Evolutionary conservation across 2,797 vertebrate genomes (phyloP), one percentile per base, ranked within the genome.

Genomic region (Sebastes oblongus): DNA sequence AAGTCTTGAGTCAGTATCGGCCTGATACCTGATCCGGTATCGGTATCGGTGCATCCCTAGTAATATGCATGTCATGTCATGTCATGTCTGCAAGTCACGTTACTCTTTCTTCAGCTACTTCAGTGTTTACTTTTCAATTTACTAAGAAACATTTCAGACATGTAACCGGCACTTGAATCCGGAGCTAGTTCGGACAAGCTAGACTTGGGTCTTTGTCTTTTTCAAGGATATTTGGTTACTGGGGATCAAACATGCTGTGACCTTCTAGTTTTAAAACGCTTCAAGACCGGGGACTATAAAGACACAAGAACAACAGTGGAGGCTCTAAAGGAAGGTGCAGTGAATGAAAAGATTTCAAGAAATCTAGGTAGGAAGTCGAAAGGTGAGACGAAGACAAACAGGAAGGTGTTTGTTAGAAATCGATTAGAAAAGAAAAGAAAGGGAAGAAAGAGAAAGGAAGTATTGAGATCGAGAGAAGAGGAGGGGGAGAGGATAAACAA

Each of bases 211-310:
- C 22, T 61, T 72, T 39, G 62, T 72, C 12, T 4, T 62, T 66
- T 75, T 79, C 62, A 81, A 56, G 39, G 75, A 50, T 84, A 78
- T 90, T 81, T 66, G 24, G 75, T 85, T 82, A 64, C 81, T 52
- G 77, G 24, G 54, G 34, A 59, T 84, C 69, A 39, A 77, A 68
- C 65, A 32, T 18, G 64, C 20, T 55, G 42, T 76, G 65, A 81
- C 80, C 75, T 55, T 32, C 14, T 4, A 24, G 54, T 39, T 80
- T 14, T n/a, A 18, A 71, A 58, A 68, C 56, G 46, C 34, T 66
- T 68, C 3, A 61, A 22, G 39, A 24, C 22, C 20, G 2, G 39
- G 5, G 18, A 61, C 12, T 14, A 12, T 11, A 6, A 74, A 75
- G 58, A 75, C 4, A 7, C 13, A 1, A 80, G 36, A 75, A 56